These are phyloP conservation scores for Bufo bufo DNA, from an alignment of 2,113 vertebrate genomes.

Conservation along the genomic window DNA sequence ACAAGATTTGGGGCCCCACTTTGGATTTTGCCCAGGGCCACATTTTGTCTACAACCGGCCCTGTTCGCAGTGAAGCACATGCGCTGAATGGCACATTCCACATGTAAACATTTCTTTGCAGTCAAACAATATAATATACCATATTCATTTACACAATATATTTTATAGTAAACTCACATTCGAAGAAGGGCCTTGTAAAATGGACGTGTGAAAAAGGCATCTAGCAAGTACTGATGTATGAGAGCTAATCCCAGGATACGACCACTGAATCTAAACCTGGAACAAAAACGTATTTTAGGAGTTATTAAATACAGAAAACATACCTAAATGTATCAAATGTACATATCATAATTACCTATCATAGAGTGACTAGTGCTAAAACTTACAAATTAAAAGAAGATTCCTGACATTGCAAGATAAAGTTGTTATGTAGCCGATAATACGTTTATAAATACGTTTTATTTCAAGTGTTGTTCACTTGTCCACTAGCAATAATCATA, in stretches of 20 bases:
- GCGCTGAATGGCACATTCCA: background rate
- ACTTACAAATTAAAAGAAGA: too few species aligned
- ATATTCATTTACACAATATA: background rate
- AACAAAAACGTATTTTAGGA: constrained; percentile 51
- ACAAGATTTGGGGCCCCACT: too few species aligned
- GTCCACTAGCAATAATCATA: too few species aligned
- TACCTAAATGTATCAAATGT: background rate
- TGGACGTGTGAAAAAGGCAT: constrained; percentile 97
- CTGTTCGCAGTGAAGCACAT: too few species aligned
- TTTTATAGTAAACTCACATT: constrained; percentile 80
- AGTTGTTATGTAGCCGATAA: too few species aligned
- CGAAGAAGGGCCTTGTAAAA: constrained; percentile 98
- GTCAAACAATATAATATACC: background rate
- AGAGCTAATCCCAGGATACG: constrained; percentile 95
- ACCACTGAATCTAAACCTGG: constrained; percentile 97
- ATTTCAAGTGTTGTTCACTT: too few species aligned
- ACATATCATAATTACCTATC: background rate
- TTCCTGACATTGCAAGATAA: too few species aligned
- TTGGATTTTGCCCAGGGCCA: too few species aligned
- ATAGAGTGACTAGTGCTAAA: too few species aligned
- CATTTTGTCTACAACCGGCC: too few species aligned
- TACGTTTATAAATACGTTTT: too few species aligned
- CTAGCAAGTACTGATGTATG: constrained; percentile 96
- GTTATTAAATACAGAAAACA: background rate
- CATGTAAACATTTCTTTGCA: background rate